Evolutionary conservation across 2,797 vertebrate genomes (phyloP).

Genomic region (Enteromius trimaculatus): DNA sequence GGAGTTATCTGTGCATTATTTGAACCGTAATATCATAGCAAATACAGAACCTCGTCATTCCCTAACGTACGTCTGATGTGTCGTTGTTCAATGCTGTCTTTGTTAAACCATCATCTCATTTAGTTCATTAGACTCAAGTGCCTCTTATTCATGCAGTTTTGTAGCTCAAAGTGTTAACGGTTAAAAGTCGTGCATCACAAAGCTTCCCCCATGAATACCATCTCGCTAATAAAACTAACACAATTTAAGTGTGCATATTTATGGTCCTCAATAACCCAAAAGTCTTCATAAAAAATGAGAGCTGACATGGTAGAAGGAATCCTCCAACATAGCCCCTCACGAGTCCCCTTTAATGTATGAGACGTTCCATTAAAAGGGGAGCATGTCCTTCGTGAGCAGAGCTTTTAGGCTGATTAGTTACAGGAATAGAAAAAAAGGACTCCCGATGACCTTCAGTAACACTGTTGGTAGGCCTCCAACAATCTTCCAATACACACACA

Average conservation of each 20-base stretch:
- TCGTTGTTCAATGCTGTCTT: conserved; percentile 5
- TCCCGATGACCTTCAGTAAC: conserved; percentile 79
- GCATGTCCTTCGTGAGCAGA: conserved; percentile 79
- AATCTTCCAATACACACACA: conserved; percentile 35
- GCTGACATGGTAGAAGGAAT: conserved; percentile 84
- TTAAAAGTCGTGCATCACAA: conserved; percentile 56
- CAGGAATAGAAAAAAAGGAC: conserved; percentile 77
- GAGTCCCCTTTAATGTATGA: conserved; percentile 81
- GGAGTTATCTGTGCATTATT: background rate
- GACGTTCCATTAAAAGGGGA: conserved; percentile 83
- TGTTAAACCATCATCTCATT: conserved; percentile 39
- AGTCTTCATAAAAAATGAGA: conserved; percentile 86
- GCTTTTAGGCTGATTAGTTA: conserved; percentile 91
- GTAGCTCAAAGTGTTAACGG: conserved; percentile 36
- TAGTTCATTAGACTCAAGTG: conserved; percentile 46
- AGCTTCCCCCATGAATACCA: conserved; percentile 64
- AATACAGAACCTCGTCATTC: background rate
- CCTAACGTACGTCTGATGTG: background rate
- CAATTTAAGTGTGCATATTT: conserved; percentile 81
- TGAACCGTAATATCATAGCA: conserved; percentile 6
- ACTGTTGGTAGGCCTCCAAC: conserved; percentile 65
- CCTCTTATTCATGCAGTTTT: conserved; percentile 35
- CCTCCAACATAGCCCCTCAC: conserved; percentile 68
- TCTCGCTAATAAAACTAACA: conserved; percentile 73
- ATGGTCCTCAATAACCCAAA: conserved; percentile 83